These are phyloP conservation scores for Cosmia pyralina DNA, from an alignment of 2,888 invertebrate genomes.

Conservation along the genomic window DNA sequence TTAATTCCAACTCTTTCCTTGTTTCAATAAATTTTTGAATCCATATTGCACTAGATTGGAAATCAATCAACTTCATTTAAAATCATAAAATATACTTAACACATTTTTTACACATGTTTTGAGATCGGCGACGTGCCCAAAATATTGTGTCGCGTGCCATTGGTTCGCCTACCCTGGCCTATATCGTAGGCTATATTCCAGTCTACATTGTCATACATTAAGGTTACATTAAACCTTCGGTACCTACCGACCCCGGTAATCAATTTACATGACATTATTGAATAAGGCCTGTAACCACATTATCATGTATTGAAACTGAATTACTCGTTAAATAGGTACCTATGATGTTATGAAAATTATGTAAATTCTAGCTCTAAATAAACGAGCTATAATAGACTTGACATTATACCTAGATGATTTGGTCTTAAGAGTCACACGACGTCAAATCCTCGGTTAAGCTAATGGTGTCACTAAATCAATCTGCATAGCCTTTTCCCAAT, in stretches of 20 bases:
- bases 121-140: no score
- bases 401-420: not conserved
- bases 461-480: no score
- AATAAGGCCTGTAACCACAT: constrained; percentile 12
- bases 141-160: no score
- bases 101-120: no score
- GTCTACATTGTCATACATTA: constrained; percentile 45
- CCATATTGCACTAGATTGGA: no score
- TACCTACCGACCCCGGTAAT: constrained; percentile 17
- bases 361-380: constrained; percentile 15
- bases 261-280: constrained; percentile 48
- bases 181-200: constrained; percentile 21
- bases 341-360: constrained; percentile 36
- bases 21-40: no score
- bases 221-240: constrained; percentile 40
- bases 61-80: no score
- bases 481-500: no score
- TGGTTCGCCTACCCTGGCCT: no score
- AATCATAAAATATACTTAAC: no score
- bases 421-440: not conserved
- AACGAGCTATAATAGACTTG: not conserved
- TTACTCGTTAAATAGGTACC: constrained; percentile 11
- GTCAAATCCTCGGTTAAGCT: not conserved
- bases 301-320: constrained; percentile 23
- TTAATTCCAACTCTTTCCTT: no score